Evolutionary conservation across 2,888 invertebrate genomes (phyloP).

Genomic region (Leucophora obtusa): DNA sequence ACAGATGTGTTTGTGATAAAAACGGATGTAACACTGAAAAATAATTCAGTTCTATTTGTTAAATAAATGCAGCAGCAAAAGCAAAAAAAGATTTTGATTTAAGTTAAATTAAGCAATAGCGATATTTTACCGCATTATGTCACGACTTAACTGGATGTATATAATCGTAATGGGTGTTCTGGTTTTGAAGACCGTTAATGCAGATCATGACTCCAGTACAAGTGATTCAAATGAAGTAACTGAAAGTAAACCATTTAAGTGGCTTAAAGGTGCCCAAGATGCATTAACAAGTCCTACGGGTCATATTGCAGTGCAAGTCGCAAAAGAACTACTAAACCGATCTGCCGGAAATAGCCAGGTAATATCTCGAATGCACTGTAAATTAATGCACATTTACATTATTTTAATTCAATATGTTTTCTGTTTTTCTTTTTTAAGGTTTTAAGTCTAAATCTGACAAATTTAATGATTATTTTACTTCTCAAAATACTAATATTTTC

Average conservation of each 20-base stretch:
- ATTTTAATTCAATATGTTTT: background rate
- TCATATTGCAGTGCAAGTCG: conserved; percentile 79
- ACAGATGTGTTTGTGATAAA: conserved; percentile 69
- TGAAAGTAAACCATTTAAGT: conserved; percentile 67
- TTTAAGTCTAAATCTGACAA: conserved; percentile 89
- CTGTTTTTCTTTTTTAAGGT: conserved; percentile 67
- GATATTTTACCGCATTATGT: background rate
- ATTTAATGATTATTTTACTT: conserved; percentile 87
- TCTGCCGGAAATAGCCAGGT: conserved; percentile 86
- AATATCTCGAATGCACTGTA: background rate
- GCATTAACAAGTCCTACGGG: conserved; percentile 76
- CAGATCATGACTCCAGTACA: background rate
- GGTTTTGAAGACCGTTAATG: conserved; percentile 14
- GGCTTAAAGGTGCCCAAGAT: conserved; percentile 74
- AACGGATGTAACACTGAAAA: conserved; percentile 64
- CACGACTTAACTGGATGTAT: conserved; percentile 14
- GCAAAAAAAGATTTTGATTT: background rate
- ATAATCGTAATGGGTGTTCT: conserved; percentile 16
- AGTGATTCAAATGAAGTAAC: conserved; percentile 60
- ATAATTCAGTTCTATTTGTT: conserved; percentile 69
- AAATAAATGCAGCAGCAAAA: conserved; percentile 29
- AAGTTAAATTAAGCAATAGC: no score
- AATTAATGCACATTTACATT: background rate
- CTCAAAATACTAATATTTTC: conserved; percentile 90
- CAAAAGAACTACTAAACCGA: conserved; percentile 84